Base-by-base conservation (phyloP, 1,140 invertebrate species). In the Meloidogyne exigua region DNA sequence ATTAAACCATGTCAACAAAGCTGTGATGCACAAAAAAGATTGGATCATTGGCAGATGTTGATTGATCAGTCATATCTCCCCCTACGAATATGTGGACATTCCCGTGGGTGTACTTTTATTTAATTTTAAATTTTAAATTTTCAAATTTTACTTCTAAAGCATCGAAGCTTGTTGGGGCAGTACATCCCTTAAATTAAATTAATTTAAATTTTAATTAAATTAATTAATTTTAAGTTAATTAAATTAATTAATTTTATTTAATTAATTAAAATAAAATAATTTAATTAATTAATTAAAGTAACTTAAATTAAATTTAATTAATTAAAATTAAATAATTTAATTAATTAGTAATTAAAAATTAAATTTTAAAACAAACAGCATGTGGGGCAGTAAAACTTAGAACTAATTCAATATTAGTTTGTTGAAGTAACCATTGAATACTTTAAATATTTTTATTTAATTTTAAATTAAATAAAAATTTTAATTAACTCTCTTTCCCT, bases 1-100 rank as follows among this genome's bases (percentile, higher is more conserved):
- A 62, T 62, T n/a, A 26, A 13, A 86, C 68, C 18, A 79, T 76
- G 79, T 89, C 89, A 10, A 89, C 84, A 79, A 88, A 89, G 2
- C 83, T 80, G 66, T 86, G 84, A 72, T 87, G 85, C 21, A 85
- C 25, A 64, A 67, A 87, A 79, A 86, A 86, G 18, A 82, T 81
- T 9, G 82, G 82, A 62, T 83, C 82, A 62, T 83, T 84, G 5
- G 71, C 71, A 18, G 71, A 62, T 4, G 71, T 73, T 21, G 36
- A 49, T 10, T 36, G 32, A 21, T 83, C 78, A 62, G 62, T 67
- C 82, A 83, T 83, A 63, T 85, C 82, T 23, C 84, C 84, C 21
- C 84, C 84, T 70, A 86, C 76, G 39, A 64, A 86, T 23, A 87
- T 57, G 67, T 86, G 84, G 1, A 86, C 84, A 72, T 83, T 86